A percentile compares a stretch with the other conserved stretches of the same genome.
phyloP scores from a whole-genome alignment of 1,140 invertebrate genomes.

The Gryllus bimaculatus region DNA sequence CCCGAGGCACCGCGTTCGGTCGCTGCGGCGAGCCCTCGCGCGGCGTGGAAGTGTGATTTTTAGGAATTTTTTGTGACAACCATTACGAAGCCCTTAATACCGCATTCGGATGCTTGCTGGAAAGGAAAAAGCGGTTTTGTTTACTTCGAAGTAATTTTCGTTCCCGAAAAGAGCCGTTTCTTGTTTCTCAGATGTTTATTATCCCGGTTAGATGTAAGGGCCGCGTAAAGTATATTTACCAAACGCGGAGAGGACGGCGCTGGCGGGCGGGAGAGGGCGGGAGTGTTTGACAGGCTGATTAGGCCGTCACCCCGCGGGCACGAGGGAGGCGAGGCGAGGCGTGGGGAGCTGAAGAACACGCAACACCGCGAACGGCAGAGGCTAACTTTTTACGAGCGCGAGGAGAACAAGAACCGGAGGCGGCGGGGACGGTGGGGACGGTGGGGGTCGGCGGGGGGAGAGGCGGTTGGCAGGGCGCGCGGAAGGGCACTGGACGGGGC shows the following conservation, averaged over 20 bases:
- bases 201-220: conserved; percentile 3
- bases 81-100: neutral
- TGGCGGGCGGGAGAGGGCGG: neutral
- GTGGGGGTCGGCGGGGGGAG: neutral
- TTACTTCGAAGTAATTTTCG: conserved; percentile 1
- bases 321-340: neutral
- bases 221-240: conserved; percentile 4
- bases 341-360: neutral
- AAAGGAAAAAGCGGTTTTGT: neutral
- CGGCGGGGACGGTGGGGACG: too few species aligned
- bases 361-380: neutral
- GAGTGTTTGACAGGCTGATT: neutral
- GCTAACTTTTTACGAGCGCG: neutral
- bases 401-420: neutral
- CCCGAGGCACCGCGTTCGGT: neutral
- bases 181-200: conserved; percentile 5
- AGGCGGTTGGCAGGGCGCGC: too few species aligned
- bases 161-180: conserved; percentile 3
- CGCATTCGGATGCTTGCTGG: neutral
- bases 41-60: neutral
- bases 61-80: neutral
- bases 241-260: neutral
- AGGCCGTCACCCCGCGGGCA: neutral
- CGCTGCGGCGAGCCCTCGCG: neutral
- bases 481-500: neutral